These are phyloP conservation scores for Macaria liturata DNA, from an alignment of 2,888 invertebrate genomes.

Conservation along the genomic window DNA sequence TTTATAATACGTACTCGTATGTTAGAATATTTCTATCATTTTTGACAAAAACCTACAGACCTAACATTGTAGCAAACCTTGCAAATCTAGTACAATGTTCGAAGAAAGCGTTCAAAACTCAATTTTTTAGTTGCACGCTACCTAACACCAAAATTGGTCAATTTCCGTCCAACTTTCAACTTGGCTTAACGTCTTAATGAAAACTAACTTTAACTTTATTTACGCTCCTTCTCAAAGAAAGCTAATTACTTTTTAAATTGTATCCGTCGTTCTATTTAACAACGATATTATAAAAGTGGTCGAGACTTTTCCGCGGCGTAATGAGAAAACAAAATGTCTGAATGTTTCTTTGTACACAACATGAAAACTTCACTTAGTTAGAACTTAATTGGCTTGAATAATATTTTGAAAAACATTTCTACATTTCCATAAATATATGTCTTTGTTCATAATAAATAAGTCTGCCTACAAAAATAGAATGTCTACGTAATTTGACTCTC, in stretches of 20 bases:
- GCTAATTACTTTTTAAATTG: constrained; percentile 62
- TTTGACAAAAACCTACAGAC: too few relatives aligned
- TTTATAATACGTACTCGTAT: too few relatives aligned
- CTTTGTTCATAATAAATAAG: too few relatives aligned
- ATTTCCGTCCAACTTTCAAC: constrained; percentile 68
- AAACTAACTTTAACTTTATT: constrained; percentile 68
- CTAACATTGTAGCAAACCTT: too few relatives aligned
- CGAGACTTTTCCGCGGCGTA: constrained; percentile 27
- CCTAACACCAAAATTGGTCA: constrained; percentile 67
- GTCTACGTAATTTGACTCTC: too few relatives aligned
- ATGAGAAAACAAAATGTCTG: constrained; percentile 29
- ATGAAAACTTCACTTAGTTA: constrained; percentile 21
- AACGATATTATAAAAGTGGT: constrained; percentile 25
- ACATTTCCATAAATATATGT: too few relatives aligned
- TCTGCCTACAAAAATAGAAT: too few relatives aligned
- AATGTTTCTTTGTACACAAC: constrained; percentile 26
- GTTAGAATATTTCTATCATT: too few relatives aligned
- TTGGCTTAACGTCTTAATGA: constrained; percentile 68
- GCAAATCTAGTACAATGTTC: neutral
- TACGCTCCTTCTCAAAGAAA: constrained; percentile 59
- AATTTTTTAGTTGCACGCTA: constrained; percentile 22
- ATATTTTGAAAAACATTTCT: too few relatives aligned
- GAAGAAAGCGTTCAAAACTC: constrained; percentile 14
- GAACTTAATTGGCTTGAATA: neutral
- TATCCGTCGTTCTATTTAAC: constrained; percentile 41